A percentile compares a stretch with the other conserved stretches of the same genome.
Conservation (phyloP, 92 coral and sea anemone species). For the Micromussa lordhowensis region DNA sequence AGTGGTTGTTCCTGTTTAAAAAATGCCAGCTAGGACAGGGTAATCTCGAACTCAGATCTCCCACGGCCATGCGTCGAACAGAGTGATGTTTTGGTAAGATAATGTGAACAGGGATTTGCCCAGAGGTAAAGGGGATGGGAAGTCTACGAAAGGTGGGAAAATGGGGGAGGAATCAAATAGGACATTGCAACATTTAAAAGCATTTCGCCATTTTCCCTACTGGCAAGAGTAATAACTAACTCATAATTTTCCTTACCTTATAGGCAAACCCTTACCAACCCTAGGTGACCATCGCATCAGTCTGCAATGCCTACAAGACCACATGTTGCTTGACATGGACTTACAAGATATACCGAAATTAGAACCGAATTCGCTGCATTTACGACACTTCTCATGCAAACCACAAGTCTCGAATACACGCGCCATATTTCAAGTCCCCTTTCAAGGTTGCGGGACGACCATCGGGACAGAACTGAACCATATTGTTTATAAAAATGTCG, state of each 20-base stretch:
- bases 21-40: too few relatives aligned
- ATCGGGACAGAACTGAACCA: conserved; percentile 26
- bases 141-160: too few relatives aligned
- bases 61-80: too few relatives aligned
- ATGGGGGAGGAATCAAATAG: too few relatives aligned
- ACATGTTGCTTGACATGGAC: conserved; percentile 66
- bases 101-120: too few relatives aligned
- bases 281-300: conserved; percentile 28
- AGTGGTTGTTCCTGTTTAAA: too few relatives aligned
- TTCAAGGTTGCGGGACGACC: conserved; percentile 78
- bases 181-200: too few relatives aligned
- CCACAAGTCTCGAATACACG: conserved; percentile 35
- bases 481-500: conserved; percentile 66
- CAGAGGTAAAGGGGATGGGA: too few relatives aligned
- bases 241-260: neutral
- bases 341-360: conserved; percentile 54
- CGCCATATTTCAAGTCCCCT: conserved; percentile 67
- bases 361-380: conserved; percentile 64
- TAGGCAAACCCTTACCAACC: conserved; percentile 28
- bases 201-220: too few relatives aligned
- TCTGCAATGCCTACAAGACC: conserved; percentile 28
- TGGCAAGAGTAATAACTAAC: too few relatives aligned
- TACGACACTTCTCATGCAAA: conserved; percentile 59
- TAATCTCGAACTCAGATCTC: too few relatives aligned
- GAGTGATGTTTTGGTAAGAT: too few relatives aligned